Conservation (phyloP, 1,140 invertebrate species). For the Psix sp. region DNA sequence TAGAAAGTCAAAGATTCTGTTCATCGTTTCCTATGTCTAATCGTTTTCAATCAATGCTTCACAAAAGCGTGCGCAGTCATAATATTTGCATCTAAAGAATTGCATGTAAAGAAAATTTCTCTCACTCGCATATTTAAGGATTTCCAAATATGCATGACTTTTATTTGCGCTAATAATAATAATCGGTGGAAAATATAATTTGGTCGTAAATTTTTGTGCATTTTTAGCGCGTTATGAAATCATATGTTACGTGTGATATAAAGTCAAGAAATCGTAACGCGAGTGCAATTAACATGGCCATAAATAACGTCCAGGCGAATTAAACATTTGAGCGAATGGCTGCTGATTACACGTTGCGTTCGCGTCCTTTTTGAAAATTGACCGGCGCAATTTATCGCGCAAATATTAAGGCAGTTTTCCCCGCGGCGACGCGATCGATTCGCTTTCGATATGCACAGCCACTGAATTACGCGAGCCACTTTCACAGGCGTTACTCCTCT, state of each 20-base stretch:
- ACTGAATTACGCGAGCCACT: constrained; percentile 55
- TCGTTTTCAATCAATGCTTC: constrained; percentile 6
- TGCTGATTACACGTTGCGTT: constrained; percentile 40
- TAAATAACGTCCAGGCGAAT: constrained; percentile 33
- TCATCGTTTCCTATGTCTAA: no score
- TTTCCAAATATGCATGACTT: no score
- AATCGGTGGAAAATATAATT: no score
- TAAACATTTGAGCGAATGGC: constrained; percentile 27
- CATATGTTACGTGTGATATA: no score
- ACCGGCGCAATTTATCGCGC: constrained; percentile 45
- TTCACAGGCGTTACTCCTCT: constrained; percentile 53
- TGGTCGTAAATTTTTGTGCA: no score
- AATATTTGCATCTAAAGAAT: background rate
- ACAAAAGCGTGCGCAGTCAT: background rate
- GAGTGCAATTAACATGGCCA: no score
- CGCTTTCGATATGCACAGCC: constrained; percentile 53
- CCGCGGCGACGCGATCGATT: constrained; percentile 41
- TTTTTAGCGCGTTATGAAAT: no score
- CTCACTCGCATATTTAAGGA: no score
- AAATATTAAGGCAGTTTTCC: constrained; percentile 43
- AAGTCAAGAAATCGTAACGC: no score
- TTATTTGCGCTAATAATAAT: no score
- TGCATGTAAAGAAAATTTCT: no score
- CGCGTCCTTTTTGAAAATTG: constrained; percentile 21
- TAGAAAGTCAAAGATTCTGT: constrained; percentile 34